These are phyloP conservation scores for Sycobia sp. DNA, from an alignment of 1,140 invertebrate species.

Conservation along the genomic window DNA sequence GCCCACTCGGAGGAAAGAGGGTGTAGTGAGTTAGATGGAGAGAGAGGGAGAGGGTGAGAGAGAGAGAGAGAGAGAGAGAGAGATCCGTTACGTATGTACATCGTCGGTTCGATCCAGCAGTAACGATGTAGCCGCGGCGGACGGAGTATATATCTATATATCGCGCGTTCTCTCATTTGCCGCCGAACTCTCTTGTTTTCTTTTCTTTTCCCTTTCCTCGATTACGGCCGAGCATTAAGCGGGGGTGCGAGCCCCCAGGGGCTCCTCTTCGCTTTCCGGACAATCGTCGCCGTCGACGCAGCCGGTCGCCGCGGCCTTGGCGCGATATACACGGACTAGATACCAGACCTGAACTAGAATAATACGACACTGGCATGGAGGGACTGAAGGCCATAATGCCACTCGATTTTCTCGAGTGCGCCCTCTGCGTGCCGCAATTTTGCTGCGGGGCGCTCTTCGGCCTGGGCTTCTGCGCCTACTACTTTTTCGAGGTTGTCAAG, in stretches of 20 bases:
- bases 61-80: too few relatives aligned
- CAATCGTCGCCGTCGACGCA: too few relatives aligned
- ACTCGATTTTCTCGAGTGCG: constrained; percentile 42
- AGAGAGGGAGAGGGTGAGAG: too few relatives aligned
- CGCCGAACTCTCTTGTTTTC: too few relatives aligned
- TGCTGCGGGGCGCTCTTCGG: constrained; percentile 49
- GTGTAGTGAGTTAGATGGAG: too few relatives aligned
- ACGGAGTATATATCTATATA: too few relatives aligned
- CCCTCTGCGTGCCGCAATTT: constrained; percentile 44
- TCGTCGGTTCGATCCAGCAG: not conserved
- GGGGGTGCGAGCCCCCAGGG: not conserved
- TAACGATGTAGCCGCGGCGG: too few relatives aligned
- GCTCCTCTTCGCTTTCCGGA: not conserved
- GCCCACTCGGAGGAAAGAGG: too few relatives aligned
- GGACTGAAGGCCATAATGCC: constrained; percentile 20
- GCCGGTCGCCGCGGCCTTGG: not conserved
- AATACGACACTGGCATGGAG: too few relatives aligned
- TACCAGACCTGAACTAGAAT: too few relatives aligned
- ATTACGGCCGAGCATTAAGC: not conserved
- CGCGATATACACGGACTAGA: too few relatives aligned
- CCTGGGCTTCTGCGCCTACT: constrained; percentile 53
- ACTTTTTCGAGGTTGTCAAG: constrained; percentile 55
- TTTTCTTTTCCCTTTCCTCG: not conserved
- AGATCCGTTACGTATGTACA: too few relatives aligned
- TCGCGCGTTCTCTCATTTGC: not conserved